Evolutionary conservation across 2,113 vertebrate species (phyloP), one percentile per base, ranked within the genome.

Genomic region (Scortum barcoo): DNA sequence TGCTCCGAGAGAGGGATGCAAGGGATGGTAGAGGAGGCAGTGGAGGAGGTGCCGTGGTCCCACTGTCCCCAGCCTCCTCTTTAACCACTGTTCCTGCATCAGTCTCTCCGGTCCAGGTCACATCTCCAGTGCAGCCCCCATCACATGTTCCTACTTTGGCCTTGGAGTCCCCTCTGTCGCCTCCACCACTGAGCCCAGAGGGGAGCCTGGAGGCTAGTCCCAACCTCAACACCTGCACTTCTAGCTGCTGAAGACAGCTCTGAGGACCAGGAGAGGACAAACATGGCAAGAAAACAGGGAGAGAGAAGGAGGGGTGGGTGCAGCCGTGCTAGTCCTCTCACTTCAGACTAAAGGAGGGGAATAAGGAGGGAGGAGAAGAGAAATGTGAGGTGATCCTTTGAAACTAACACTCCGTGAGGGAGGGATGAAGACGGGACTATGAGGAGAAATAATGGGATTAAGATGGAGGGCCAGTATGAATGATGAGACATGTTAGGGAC

Each of bases 181-280:
- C 96, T 0, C 96, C 95, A 4, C 85, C 95, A 7, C 92, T 94
- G 1, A 96, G 96, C 88, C 92, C 96, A 92, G 20, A 96, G 95
- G 7, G 95, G 93, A 82, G 92, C 95, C 91, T 94, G 89, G 95
- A 96, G 80, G 95, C 95, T 36, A 96, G 96, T 84, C 95, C 97
- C 16, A 97, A 95, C 86, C 96, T 96, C 0, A 97, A 97, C 93
- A 96, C 96, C 8, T 97, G 97, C 91, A 97, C 96, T 40, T 97
- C 97, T 86, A 97, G 96, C 96, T 98, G 97, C 94, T 99, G 96
- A 95, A 73, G 88, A 87, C 80, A 71, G 51, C 79, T 80, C 57
- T 16, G 7, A 36, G 54, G 71, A 82, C 38, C 24, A 62, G 72
- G 72, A 63, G 70, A 40, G 65, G 72, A 88, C 85, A 81, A 56